Conservation (phyloP, 2,888 invertebrate genomes). For the Lysandra bellargus region DNA sequence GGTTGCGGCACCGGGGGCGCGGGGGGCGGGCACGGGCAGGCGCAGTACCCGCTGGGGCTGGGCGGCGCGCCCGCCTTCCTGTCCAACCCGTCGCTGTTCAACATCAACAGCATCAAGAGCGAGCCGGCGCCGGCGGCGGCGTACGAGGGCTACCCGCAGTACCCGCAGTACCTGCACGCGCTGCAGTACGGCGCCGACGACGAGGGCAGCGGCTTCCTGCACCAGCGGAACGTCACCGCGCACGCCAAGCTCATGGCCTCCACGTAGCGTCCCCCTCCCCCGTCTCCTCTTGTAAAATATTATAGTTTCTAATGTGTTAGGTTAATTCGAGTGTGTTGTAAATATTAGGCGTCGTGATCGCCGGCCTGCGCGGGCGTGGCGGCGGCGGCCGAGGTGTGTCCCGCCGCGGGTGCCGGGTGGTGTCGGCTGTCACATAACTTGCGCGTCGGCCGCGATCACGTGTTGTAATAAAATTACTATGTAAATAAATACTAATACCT, state of each 20-base stretch:
- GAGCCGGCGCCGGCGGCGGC: constrained; percentile 59
- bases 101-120: constrained; percentile 76
- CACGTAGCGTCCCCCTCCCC: constrained; percentile 76
- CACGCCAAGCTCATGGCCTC: constrained; percentile 92
- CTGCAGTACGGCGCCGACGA: constrained; percentile 73
- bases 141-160: constrained; percentile 62
- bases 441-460: no score
- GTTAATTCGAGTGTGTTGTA: neutral
- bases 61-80: constrained; percentile 59
- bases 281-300: neutral
- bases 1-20: constrained; percentile 66
- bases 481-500: no score
- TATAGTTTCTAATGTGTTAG: neutral
- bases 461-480: no score
- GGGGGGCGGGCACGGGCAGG: constrained; percentile 75
- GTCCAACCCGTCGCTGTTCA: constrained; percentile 64
- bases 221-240: constrained; percentile 91
- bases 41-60: constrained; percentile 77
- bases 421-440: no score
- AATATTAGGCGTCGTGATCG: neutral
- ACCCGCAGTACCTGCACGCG: constrained; percentile 79
- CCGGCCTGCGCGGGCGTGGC: no score
- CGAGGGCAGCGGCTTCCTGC: constrained; percentile 88
- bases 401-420: no score
- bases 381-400: no score